phyloP scores from a whole-genome alignment of 2,888 invertebrate species.

The Proisotoma minuta region DNA sequence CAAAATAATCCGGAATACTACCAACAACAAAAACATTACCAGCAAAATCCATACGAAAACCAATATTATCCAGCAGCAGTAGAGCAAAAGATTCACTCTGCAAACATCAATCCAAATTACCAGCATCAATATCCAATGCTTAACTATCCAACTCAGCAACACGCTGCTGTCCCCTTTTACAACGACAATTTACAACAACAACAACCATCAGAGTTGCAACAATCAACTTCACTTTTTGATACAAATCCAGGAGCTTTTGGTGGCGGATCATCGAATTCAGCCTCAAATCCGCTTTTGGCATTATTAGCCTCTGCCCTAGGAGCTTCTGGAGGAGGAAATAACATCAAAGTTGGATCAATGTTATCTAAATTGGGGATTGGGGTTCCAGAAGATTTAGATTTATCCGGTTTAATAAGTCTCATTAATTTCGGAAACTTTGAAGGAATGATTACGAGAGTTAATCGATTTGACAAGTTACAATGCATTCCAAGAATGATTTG shows the following conservation, averaged over 20 bases:
- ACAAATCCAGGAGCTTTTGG: not conserved
- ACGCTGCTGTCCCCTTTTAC: conserved; percentile 5
- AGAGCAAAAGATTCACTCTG: not conserved
- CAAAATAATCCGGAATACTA: too few species aligned
- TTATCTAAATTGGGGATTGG: conserved; percentile 14
- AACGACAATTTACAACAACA: not conserved
- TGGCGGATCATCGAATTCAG: not conserved
- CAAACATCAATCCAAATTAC: not conserved
- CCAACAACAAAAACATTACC: too few species aligned
- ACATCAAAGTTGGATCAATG: not conserved
- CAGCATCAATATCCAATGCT: conserved; percentile 10
- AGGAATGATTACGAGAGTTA: conserved; percentile 34
- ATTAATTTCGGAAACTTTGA: conserved; percentile 36
- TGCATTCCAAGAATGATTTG: conserved; percentile 43
- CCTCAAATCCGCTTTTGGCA: too few species aligned
- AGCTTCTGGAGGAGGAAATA: not conserved
- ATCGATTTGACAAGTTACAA: conserved; percentile 38
- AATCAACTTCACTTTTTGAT: not conserved
- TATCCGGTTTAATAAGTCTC: conserved; percentile 21
- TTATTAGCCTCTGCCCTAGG: too few species aligned
- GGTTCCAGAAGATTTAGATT: conserved; percentile 26
- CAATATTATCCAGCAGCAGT: not conserved
- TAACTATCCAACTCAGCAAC: conserved; percentile 8
- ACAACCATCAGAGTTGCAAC: not conserved
- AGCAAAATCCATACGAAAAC: not conserved